A percentile compares a stretch with the other conserved stretches of the same genome.
Evolutionary conservation across 2,113 vertebrate genomes (phyloP).

Genomic region (Platichthys stellatus): DNA sequence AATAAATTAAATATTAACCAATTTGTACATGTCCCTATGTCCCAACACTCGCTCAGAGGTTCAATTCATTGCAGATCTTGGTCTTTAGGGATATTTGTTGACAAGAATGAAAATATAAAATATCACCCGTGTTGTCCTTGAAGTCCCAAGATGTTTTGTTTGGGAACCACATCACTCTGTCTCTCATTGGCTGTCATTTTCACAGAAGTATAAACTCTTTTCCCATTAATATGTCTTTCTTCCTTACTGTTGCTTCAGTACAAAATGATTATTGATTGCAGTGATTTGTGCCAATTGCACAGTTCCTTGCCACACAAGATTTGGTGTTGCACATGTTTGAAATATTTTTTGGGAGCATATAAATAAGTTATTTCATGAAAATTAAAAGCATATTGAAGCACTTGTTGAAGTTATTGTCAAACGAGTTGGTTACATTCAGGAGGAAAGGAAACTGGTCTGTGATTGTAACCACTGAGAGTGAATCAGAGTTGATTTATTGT

Average conservation of each 20-base stretch:
- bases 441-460: not conserved
- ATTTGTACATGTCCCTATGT: not conserved
- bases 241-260: not conserved
- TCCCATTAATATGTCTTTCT: not conserved
- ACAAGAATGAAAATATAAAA: not conserved
- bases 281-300: not conserved
- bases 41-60: no score
- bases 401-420: no score
- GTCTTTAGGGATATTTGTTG: not conserved
- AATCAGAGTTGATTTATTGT: no score
- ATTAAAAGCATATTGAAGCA: no score
- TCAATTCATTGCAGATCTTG: not conserved
- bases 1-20: no score
- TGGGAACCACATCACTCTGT: not conserved
- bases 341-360: not conserved
- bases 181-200: not conserved
- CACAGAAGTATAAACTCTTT: not conserved
- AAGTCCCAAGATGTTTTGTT: not conserved
- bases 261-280: not conserved
- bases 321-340: not conserved
- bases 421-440: not conserved
- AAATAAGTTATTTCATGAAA: not conserved
- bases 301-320: not conserved
- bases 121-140: not conserved
- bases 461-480: no score